Percentiles rank a stretch among this genome's conserved stretches.
Conservation (phyloP, 2,888 invertebrate species). For the Apantesis nais region DNA sequence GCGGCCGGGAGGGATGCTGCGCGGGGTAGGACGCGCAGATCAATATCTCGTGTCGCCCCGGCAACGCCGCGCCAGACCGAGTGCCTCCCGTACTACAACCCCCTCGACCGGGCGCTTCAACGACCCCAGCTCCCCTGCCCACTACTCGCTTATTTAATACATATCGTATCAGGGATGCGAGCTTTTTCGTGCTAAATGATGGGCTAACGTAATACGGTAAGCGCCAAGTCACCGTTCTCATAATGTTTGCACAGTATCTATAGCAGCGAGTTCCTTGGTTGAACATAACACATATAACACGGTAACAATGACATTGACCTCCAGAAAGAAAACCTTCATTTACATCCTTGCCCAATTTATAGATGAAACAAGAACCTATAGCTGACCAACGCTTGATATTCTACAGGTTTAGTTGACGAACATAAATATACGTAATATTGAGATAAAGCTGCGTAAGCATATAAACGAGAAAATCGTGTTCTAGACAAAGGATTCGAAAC, state of each 20-base stretch:
- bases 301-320: slow-evolving; percentile 73
- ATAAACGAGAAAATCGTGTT: neutral
- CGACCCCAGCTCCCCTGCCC: slow-evolving; percentile 61
- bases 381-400: slow-evolving; percentile 25
- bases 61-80: slow-evolving; percentile 87
- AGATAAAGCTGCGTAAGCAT: neutral
- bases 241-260: slow-evolving; percentile 51
- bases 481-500: slow-evolving; percentile 19
- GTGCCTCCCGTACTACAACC: slow-evolving; percentile 86
- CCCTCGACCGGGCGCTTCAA: slow-evolving; percentile 47
- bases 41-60: slow-evolving; percentile 85
- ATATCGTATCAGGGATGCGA: slow-evolving; percentile 80
- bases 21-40: slow-evolving; percentile 76
- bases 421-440: neutral
- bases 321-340: slow-evolving; percentile 54
- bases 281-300: slow-evolving; percentile 54
- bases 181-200: slow-evolving; percentile 82
- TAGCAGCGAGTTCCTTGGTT: slow-evolving; percentile 43
- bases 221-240: slow-evolving; percentile 60
- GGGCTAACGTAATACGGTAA: slow-evolving; percentile 69
- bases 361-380: slow-evolving; percentile 23
- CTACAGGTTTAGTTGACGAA: neutral
- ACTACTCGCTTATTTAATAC: slow-evolving; percentile 84
- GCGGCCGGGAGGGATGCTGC: slow-evolving; percentile 83
- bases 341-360: slow-evolving; percentile 48